Evolutionary conservation across 2,797 vertebrate genomes (phyloP).

Genomic region (Pantherophis alleghaniensis): DNA sequence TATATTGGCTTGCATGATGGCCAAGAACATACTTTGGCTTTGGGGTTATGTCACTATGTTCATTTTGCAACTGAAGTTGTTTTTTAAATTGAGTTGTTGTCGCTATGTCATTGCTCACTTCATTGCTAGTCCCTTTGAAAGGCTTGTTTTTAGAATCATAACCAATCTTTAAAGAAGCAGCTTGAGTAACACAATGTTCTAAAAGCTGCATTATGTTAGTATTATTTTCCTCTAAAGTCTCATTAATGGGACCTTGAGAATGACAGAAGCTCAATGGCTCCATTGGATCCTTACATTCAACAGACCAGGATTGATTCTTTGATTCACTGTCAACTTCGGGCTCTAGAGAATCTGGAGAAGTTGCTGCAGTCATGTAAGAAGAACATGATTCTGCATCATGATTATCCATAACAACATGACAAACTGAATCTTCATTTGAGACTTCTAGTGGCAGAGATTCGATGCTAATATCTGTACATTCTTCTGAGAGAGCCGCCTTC

Average conservation of each 20-base stretch:
- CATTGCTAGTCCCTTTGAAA: constrained; percentile 32
- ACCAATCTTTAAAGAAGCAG: constrained; percentile 73
- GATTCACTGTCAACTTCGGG: constrained; percentile 47
- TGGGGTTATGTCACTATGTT: constrained; percentile 26
- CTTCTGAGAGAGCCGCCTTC: not conserved
- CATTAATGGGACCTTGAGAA: constrained; percentile 59
- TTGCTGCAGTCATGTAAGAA: constrained; percentile 67
- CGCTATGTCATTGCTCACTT: constrained; percentile 29
- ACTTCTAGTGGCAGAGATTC: constrained; percentile 18
- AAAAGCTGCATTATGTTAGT: constrained; percentile 67
- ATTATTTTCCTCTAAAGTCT: constrained; percentile 55
- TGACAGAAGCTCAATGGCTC: constrained; percentile 41
- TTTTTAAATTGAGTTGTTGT: constrained; percentile 53
- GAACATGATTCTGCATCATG: constrained; percentile 69
- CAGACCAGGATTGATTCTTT: constrained; percentile 18
- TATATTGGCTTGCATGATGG: constrained; percentile 38
- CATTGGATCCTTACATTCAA: constrained; percentile 48
- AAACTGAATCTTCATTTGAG: constrained; percentile 45
- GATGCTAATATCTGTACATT: not conserved
- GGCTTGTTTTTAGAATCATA: constrained; percentile 47
- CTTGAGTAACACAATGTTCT: constrained; percentile 69
- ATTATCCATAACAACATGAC: constrained; percentile 59
- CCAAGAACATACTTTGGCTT: constrained; percentile 17
- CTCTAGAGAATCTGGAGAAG: constrained; percentile 62
- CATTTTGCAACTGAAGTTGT: constrained; percentile 53